Percentiles rank a stretch among this genome's conserved stretches.
Conservation (phyloP, 1,140 invertebrate species). For the Helicoverpa armigera region DNA sequence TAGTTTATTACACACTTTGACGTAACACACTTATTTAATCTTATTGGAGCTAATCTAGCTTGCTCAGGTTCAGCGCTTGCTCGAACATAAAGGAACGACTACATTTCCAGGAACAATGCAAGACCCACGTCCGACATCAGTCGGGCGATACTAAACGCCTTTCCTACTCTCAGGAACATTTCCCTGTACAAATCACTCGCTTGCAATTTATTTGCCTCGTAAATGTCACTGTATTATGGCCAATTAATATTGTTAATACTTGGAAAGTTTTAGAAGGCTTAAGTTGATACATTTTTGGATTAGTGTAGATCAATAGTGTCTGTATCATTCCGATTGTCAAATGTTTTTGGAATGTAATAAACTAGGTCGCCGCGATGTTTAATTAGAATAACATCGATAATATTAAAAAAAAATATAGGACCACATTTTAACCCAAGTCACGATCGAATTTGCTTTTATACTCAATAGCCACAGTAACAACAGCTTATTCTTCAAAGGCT, state of each 20-base stretch:
- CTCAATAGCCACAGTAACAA: no score
- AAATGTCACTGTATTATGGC: neutral
- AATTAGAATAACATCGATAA: no score
- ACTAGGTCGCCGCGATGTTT: no score
- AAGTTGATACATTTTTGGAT: no score
- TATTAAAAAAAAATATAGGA: no score
- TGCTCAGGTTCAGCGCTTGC: neutral
- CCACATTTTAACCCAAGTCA: no score
- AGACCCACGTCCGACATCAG: conserved; percentile 18
- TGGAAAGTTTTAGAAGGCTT: neutral
- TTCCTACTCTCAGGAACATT: conserved; percentile 24
- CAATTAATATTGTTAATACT: neutral
- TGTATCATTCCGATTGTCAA: no score
- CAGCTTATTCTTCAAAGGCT: no score
- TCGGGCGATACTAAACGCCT: conserved; percentile 13
- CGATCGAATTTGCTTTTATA: no score
- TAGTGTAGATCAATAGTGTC: no score
- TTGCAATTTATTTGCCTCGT: conserved; percentile 14
- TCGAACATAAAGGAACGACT: conserved; percentile 18
- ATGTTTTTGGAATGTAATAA: no score
- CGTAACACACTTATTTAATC: neutral
- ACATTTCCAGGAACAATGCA: conserved; percentile 39
- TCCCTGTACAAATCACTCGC: conserved; percentile 28
- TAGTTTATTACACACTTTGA: no score
- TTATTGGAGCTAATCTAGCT: neutral